Base-by-base conservation (phyloP, 2,888 invertebrate species). In the Kuschelorhynchus macadamiae region DNA sequence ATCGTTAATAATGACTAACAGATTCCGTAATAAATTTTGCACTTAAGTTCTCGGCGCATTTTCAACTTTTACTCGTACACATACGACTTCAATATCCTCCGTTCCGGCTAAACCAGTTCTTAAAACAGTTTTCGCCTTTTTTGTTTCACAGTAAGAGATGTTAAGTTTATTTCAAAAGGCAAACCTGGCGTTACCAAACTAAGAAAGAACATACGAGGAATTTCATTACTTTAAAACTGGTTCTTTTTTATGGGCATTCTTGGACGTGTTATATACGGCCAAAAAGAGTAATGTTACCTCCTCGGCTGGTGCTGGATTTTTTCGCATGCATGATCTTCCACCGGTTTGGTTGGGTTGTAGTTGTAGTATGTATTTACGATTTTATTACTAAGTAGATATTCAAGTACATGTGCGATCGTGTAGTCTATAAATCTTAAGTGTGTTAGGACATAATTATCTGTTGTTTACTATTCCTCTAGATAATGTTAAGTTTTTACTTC, bases 161-260 rank as follows among this genome's bases (percentile, higher is more conserved):
- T 56, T 42, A 42, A 16, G 42, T 42, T 12, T 42, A 42, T 57
- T 57, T 57, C 46, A 44, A 57, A 57, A 56, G 56, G 56, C 46
- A 33, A 57, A 57, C 46, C 42, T 33, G 56, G 33, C 56, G 46
- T 46, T 57, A 46, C 56, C 30, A 57, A 57, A 57, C 33, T 32
- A 20, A 57, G 56, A 57, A 46, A 42, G 20, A 32, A 44, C 46
- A 20, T 57, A 57, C 46, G 20, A 46, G 46, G 56, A 57, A 57
- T 57, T 57, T 33, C 14, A 57, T 57, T 46, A 46, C 56, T 46
- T 55, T 57, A 18, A 57, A 57, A 57, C 56, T 57, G 56, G 56
- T 57, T 57, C 33, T 57, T 57, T 53, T 57, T 57, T 57, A 57
- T 57, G 46, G 33, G 20, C 32, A 57, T 57, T 57, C 56, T 46